Conservation (phyloP, 2,888 invertebrate genomes). For the Chrysomela aeneicollis region DNA sequence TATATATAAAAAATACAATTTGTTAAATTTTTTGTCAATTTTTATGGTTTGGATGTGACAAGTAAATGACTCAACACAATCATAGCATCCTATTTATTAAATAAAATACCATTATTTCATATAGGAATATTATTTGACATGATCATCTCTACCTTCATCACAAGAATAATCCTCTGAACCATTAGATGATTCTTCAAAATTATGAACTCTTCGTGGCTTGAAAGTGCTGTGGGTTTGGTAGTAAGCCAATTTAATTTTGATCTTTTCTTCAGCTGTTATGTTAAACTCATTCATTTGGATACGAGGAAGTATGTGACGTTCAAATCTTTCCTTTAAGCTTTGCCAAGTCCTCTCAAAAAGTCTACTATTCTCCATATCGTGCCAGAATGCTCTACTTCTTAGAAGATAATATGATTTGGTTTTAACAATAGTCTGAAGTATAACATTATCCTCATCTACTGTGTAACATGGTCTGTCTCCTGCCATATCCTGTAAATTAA, state of each 20-base stretch:
- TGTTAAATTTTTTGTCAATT: no score
- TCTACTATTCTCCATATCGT: constrained; percentile 13
- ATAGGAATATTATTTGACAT: no score
- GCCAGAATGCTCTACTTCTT: constrained; percentile 20
- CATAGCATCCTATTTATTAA: no score
- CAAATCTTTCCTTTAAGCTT: constrained; percentile 27
- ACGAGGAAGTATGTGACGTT: constrained; percentile 12
- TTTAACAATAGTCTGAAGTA: constrained; percentile 14
- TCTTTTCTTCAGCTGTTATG: constrained; percentile 10
- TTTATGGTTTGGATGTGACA: no score
- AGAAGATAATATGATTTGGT: constrained; percentile 9
- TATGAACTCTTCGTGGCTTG: background rate
- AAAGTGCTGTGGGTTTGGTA: constrained; percentile 3
- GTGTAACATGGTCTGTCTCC: constrained; percentile 24
- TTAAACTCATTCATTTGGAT: background rate
- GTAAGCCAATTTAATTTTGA: constrained; percentile 11
- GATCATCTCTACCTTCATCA: no score
- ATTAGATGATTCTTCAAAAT: background rate
- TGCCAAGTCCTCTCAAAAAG: constrained; percentile 23
- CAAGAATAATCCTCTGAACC: no score
- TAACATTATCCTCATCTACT: constrained; percentile 20
- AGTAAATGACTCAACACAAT: no score
- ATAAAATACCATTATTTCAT: no score
- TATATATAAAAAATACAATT: no score
- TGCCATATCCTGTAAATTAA: constrained; percentile 4